Evolutionary conservation across 1,140 invertebrate genomes (phyloP).

Genomic region (Melanaphis sacchari): DNA sequence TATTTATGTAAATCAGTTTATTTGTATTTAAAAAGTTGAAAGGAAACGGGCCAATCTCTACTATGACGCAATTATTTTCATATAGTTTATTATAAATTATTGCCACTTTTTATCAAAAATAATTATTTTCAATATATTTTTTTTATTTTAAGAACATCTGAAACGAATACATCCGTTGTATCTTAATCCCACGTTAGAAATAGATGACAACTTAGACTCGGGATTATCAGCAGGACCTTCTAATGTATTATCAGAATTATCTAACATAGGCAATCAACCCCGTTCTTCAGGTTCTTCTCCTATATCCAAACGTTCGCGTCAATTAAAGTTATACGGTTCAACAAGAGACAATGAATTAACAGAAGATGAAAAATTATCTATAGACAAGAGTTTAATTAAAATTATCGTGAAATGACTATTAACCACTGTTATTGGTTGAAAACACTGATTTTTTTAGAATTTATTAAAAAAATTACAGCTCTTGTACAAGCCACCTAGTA

Average conservation of each 20-base stretch:
- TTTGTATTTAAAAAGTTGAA: no score
- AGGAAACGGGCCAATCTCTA: no score
- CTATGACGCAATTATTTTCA: no score
- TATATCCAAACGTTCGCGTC: background rate
- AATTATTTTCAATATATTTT: background rate
- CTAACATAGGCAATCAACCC: background rate
- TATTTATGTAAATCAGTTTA: no score
- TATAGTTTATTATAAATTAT: no score
- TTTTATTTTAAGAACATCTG: background rate
- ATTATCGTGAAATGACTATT: background rate
- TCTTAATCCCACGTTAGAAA: background rate
- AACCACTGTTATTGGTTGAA: constrained; percentile 19
- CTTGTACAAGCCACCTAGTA: background rate
- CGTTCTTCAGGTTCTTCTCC: background rate
- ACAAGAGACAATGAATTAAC: constrained; percentile 14
- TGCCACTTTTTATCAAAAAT: background rate
- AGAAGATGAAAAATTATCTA: background rate
- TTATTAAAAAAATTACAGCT: background rate
- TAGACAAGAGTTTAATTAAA: constrained; percentile 9
- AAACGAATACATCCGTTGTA: background rate
- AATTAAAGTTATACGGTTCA: constrained; percentile 6
- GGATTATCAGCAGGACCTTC: background rate
- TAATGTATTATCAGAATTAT: background rate
- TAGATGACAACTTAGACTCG: background rate
- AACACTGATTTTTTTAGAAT: constrained; percentile 4